Percentiles rank a stretch among this genome's conserved stretches.
Evolutionary conservation across 2,797 vertebrate species (phyloP).

Genomic region (Ptychobarbus kaznakovi): DNA sequence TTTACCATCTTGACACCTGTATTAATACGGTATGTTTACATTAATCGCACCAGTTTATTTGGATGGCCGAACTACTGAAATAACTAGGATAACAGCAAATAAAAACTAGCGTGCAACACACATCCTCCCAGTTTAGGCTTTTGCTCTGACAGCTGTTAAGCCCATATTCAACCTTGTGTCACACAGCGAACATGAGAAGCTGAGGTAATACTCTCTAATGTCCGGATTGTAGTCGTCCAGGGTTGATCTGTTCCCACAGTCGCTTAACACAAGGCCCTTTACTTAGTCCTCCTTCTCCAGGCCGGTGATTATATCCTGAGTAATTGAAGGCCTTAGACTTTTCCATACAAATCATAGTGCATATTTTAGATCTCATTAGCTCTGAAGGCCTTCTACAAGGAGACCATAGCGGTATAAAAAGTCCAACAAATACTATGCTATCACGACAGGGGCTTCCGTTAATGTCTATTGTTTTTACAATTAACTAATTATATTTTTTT

Average conservation of each 20-base stretch:
- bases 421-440: conserved; percentile 6
- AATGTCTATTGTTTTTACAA: neutral
- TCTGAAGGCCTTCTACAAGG: conserved; percentile 41
- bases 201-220: conserved; percentile 46
- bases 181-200: conserved; percentile 41
- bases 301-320: conserved; percentile 76
- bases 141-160: conserved; percentile 38
- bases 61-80: conserved; percentile 4
- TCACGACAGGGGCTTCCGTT: neutral
- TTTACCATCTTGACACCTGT: conserved; percentile 20
- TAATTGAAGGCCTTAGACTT: conserved; percentile 79
- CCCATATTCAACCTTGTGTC: conserved; percentile 27
- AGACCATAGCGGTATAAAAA: conserved; percentile 12
- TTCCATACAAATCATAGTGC: conserved; percentile 67
- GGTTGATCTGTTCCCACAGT: conserved; percentile 43
- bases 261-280: conserved; percentile 35
- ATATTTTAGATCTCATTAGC: conserved; percentile 75
- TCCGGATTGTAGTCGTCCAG: conserved; percentile 42
- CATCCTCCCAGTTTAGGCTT: conserved; percentile 16
- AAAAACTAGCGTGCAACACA: neutral
- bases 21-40: conserved; percentile 22
- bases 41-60: conserved; percentile 20
- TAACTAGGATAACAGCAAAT: neutral
- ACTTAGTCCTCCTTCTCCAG: conserved; percentile 36
- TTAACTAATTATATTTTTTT: neutral